phyloP scores from a whole-genome alignment of 2,113 vertebrate genomes.

The Oryzias curvinotus region DNA sequence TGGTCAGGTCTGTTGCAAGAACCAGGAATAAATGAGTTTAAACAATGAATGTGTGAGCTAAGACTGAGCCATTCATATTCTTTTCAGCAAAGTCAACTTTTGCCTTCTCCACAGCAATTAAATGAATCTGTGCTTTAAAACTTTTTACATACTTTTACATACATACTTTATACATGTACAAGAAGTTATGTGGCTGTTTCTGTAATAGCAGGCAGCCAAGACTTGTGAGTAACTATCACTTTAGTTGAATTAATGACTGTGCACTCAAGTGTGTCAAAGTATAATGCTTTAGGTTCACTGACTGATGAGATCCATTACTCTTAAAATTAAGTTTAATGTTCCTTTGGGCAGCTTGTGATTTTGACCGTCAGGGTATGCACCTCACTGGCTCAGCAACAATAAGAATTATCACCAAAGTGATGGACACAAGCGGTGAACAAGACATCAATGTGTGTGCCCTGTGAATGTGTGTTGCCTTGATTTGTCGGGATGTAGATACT shows the following conservation, averaged over 20 bases:
- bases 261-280: constrained; percentile 57
- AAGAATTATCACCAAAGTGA: constrained; percentile 30
- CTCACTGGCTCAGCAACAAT: constrained; percentile 36
- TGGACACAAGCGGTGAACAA: background rate
- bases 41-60: background rate
- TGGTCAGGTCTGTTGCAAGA: no score
- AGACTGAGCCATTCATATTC: constrained; percentile 10
- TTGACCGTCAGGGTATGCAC: constrained; percentile 53
- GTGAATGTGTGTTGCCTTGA: constrained; percentile 19
- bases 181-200: constrained; percentile 19
- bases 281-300: constrained; percentile 74
- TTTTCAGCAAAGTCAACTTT: constrained; percentile 10
- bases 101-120: background rate
- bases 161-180: no score
- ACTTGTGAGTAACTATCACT: constrained; percentile 65
- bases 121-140: constrained; percentile 45
- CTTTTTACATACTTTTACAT: no score
- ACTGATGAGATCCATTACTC: constrained; percentile 80
- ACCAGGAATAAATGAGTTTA: no score
- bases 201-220: constrained; percentile 55
- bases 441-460: background rate
- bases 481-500: constrained; percentile 32
- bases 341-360: constrained; percentile 74
- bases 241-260: constrained; percentile 61
- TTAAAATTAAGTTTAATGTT: constrained; percentile 78